Conservation (phyloP, 1,140 invertebrate genomes). For the Acromyrmex charruanus region DNA sequence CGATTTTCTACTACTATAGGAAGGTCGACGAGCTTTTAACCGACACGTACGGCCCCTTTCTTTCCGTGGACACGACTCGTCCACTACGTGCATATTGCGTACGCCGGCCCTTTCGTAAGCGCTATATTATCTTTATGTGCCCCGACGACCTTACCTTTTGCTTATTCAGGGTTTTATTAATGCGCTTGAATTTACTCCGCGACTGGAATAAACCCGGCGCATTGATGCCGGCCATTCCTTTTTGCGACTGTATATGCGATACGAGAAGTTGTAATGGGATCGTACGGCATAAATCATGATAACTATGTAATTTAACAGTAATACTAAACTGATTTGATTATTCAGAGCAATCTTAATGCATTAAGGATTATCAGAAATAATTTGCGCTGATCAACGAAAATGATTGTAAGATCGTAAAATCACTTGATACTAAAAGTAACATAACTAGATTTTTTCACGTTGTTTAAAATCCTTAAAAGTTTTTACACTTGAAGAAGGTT, state of each 20-base stretch:
- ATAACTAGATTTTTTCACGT: too few relatives aligned
- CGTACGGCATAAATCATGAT: not conserved
- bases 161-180: constrained; percentile 65
- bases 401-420: not conserved
- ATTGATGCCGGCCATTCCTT: constrained; percentile 32
- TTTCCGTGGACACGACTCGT: constrained; percentile 56
- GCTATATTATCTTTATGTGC: constrained; percentile 61
- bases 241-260: not conserved
- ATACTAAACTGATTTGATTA: not conserved
- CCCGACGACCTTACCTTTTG: constrained; percentile 48
- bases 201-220: constrained; percentile 52
- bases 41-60: constrained; percentile 56
- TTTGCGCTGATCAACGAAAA: not conserved
- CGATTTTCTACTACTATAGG: constrained; percentile 54
- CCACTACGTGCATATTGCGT: constrained; percentile 51
- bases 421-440: too few relatives aligned
- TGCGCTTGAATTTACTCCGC: constrained; percentile 61
- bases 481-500: too few relatives aligned
- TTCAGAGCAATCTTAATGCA: not conserved
- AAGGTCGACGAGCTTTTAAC: constrained; percentile 57
- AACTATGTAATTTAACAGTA: not conserved
- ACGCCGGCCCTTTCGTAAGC: constrained; percentile 56
- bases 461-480: too few relatives aligned
- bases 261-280: constrained; percentile 9
- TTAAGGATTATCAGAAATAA: not conserved